These are phyloP conservation scores for Hyposoter dolosus DNA, from an alignment of 2,888 invertebrate species.

Conservation along the genomic window DNA sequence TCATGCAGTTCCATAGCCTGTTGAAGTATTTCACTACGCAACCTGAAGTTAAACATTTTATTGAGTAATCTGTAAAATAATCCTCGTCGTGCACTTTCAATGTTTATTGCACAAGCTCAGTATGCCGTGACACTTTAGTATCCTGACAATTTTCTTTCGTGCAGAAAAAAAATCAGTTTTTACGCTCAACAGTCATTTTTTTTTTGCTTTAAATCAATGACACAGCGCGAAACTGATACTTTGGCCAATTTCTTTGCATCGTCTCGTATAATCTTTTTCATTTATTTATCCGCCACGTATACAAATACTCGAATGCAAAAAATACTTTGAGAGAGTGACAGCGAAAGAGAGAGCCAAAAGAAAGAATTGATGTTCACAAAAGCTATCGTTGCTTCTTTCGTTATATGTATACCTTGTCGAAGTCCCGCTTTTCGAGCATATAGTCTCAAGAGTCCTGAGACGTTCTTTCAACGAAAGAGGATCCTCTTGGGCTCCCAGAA, in stretches of 20 bases:
- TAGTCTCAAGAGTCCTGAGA: slow-evolving; percentile 63
- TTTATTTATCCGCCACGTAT: slow-evolving; percentile 25
- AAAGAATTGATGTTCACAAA: slow-evolving; percentile 53
- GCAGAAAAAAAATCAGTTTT: background rate
- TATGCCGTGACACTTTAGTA: background rate
- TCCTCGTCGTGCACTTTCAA: background rate
- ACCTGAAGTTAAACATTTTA: slow-evolving; percentile 1
- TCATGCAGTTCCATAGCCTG: background rate
- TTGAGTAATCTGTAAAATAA: background rate
- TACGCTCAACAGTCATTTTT: background rate
- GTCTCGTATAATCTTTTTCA: slow-evolving; percentile 16
- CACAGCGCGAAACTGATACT: background rate
- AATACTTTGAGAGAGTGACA: background rate
- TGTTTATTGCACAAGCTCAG: background rate
- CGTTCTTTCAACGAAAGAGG: slow-evolving; percentile 51
- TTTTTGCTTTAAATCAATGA: background rate
- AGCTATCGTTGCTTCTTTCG: slow-evolving; percentile 30
- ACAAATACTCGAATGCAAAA: slow-evolving; percentile 4
- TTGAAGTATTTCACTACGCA: background rate
- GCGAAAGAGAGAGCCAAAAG: slow-evolving; percentile 38
- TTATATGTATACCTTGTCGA: slow-evolving; percentile 37
- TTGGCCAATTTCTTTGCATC: background rate
- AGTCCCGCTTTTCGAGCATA: slow-evolving; percentile 43
- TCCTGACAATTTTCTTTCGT: no score
- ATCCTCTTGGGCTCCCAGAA: slow-evolving; percentile 53